Percentiles rank a stretch among this genome's conserved stretches.
phyloP scores from a whole-genome alignment of 2,113 vertebrate genomes.

The Morone chrysops region DNA sequence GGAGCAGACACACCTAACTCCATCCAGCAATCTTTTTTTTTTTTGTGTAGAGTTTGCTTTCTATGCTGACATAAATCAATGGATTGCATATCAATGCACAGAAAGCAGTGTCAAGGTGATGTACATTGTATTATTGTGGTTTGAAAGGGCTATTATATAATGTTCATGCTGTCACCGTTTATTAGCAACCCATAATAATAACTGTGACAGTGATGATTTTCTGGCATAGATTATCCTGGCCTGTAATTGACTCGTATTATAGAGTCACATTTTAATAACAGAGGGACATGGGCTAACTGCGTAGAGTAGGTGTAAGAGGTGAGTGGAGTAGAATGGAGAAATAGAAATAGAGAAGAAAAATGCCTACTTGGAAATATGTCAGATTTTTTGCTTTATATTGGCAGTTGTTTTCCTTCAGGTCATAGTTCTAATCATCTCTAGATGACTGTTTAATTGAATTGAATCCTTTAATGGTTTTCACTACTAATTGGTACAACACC shows the following conservation, averaged over 20 bases:
- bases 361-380: neutral
- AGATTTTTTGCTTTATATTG: neutral
- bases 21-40: neutral
- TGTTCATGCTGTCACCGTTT: constrained; percentile 21
- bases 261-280: constrained; percentile 8
- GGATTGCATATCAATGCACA: constrained; percentile 12
- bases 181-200: constrained; percentile 17
- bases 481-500: neutral
- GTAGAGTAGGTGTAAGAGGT: neutral
- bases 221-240: neutral
- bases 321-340: neutral
- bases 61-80: neutral
- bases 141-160: constrained; percentile 16
- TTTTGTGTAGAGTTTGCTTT: neutral
- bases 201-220: constrained; percentile 26
- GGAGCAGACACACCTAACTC: neutral
- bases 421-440: too few relatives aligned
- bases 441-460: neutral
- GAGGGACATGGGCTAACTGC: neutral
- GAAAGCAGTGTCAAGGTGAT: neutral
- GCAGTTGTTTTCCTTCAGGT: neutral
- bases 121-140: neutral
- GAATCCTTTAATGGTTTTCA: neutral
- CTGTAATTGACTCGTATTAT: neutral
- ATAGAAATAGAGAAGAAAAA: neutral